Conservation (phyloP, 1,140 invertebrate genomes). For the Scaptomyza hsui region DNA sequence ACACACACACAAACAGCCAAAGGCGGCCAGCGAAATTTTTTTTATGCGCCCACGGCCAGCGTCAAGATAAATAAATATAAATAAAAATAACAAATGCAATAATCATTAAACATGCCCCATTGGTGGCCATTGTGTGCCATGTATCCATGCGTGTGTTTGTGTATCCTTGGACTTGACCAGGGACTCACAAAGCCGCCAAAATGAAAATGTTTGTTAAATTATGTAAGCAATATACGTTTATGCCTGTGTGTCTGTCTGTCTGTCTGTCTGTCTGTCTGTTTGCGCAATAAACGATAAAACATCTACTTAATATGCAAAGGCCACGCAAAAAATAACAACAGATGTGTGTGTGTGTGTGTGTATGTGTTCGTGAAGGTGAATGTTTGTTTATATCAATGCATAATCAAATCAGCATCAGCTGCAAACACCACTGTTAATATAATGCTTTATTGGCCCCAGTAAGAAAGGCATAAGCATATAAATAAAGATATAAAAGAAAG, state of each 20-base stretch:
- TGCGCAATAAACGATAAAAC: slow-evolving; percentile 70
- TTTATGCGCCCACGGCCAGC: slow-evolving; percentile 47
- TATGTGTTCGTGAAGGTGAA: not conserved
- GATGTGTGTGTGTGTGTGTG: slow-evolving; percentile 8
- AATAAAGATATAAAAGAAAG: not conserved
- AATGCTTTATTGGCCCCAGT: not conserved
- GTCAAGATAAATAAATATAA: slow-evolving; percentile 68
- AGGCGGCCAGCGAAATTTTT: slow-evolving; percentile 36
- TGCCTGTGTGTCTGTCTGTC: slow-evolving; percentile 21
- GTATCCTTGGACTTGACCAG: slow-evolving; percentile 43
- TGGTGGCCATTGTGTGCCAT: slow-evolving; percentile 62
- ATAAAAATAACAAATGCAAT: slow-evolving; percentile 73
- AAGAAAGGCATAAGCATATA: not conserved
- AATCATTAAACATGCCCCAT: slow-evolving; percentile 74
- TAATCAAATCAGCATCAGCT: slow-evolving; percentile 67
- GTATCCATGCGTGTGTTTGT: slow-evolving; percentile 7
- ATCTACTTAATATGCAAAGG: slow-evolving; percentile 68
- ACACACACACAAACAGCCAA: slow-evolving; percentile 28
- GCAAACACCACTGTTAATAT: slow-evolving; percentile 16
- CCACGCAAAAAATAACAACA: slow-evolving; percentile 58
- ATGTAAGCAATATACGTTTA: slow-evolving; percentile 67
- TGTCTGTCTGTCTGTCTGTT: slow-evolving; percentile 22
- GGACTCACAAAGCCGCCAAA: slow-evolving; percentile 38
- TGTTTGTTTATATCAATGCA: slow-evolving; percentile 55
- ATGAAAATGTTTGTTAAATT: slow-evolving; percentile 74